A percentile compares a stretch with the other conserved stretches of the same genome.
phyloP scores from a whole-genome alignment of 2,888 invertebrate genomes.

The Chalcosyrphus nemorum region DNA sequence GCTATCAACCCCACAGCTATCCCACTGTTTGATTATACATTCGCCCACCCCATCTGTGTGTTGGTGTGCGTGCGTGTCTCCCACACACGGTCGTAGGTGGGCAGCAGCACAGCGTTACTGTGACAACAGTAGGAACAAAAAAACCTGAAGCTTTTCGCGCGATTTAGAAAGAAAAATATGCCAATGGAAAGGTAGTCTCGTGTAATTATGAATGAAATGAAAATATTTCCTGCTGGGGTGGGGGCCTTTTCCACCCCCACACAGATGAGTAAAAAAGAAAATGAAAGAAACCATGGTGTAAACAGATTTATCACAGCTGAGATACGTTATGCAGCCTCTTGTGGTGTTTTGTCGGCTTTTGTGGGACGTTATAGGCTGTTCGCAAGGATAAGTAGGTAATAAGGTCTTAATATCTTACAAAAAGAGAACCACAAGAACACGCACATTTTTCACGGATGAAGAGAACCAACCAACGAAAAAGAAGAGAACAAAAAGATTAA shows the following conservation, averaged over 20 bases:
- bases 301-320: not conserved
- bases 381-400: not conserved
- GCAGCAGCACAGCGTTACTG: conserved; percentile 25
- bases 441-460: not conserved
- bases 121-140: conserved; percentile 31
- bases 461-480: not conserved
- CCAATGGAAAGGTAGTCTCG: conserved; percentile 7
- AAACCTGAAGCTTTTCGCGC: conserved; percentile 28
- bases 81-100: conserved; percentile 39
- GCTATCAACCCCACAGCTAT: not conserved
- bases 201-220: conserved; percentile 56
- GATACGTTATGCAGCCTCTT: not conserved
- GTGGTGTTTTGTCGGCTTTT: not conserved
- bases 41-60: conserved; percentile 33
- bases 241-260: conserved; percentile 30
- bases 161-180: not conserved
- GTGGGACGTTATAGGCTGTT: not conserved
- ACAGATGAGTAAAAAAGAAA: not conserved
- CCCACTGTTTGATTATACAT: conserved; percentile 41
- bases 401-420: not conserved
- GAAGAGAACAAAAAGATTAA: not conserved
- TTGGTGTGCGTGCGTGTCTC: not conserved
- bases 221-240: not conserved
- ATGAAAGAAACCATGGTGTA: not conserved
- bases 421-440: not conserved